These are phyloP conservation scores for Nestor notabilis DNA, from an alignment of 2,113 vertebrate species.

Conservation along the genomic window DNA sequence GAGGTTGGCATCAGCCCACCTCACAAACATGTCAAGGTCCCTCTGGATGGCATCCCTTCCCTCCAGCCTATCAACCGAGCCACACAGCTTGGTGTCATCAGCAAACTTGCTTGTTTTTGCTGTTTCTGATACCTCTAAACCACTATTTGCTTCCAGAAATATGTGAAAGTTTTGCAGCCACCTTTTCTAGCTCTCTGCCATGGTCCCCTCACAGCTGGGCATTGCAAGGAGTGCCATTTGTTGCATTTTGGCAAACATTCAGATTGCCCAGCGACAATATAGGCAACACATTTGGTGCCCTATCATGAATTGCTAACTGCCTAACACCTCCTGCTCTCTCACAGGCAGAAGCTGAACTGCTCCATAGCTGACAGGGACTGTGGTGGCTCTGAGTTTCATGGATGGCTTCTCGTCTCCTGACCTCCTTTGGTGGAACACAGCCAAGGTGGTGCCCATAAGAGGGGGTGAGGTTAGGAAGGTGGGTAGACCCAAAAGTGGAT, in stretches of 20 bases:
- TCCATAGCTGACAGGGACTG: rapidly evolving
- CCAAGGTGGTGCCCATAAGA: background rate
- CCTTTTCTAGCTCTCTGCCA: background rate
- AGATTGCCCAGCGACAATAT: background rate
- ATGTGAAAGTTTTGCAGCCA: background rate
- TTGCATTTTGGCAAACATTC: background rate
- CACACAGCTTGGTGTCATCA: too few relatives aligned
- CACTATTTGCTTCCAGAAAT: background rate
- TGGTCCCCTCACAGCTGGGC: background rate
- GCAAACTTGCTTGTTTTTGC: too few relatives aligned
- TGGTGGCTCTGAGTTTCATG: background rate
- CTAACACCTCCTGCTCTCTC: background rate
- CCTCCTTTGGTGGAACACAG: background rate
- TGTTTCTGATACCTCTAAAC: background rate
- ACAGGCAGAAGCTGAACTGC: background rate
- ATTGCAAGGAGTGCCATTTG: background rate
- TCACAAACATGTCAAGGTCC: too few relatives aligned
- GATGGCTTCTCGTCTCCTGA: background rate
- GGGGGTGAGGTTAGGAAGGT: background rate
- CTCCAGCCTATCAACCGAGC: too few relatives aligned
- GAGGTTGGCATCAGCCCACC: too few relatives aligned
- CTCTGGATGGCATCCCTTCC: too few relatives aligned
- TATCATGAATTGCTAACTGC: rapidly evolving
- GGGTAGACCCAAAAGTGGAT: background rate
- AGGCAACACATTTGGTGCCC: background rate